These are phyloP conservation scores for Carassius auratus DNA, from an alignment of 2,113 vertebrate genomes.

Conservation along the genomic window DNA sequence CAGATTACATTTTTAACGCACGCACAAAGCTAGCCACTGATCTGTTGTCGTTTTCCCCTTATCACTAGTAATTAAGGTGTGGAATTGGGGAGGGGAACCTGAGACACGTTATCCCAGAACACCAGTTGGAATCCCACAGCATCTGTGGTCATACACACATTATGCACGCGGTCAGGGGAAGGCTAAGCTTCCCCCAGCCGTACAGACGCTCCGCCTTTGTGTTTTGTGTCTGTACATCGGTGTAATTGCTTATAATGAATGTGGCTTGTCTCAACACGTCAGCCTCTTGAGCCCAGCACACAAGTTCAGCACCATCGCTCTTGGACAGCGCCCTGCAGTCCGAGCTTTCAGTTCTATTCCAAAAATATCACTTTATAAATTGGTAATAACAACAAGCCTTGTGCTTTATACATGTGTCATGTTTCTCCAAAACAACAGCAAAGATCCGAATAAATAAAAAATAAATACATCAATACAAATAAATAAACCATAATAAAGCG, in stretches of 20 bases:
- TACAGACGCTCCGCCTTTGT: neutral
- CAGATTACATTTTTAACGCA: neutral
- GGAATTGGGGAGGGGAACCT: neutral
- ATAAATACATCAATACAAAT: neutral
- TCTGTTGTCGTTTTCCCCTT: neutral
- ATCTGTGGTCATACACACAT: neutral
- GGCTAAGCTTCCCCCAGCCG: neutral
- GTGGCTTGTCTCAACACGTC: neutral
- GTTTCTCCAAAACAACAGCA: neutral
- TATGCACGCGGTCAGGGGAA: neutral
- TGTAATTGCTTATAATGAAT: conserved; percentile 8
- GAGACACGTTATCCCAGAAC: neutral
- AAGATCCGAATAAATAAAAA: neutral
- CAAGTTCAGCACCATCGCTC: conserved; percentile 24
- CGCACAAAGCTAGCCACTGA: neutral
- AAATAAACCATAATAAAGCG: neutral
- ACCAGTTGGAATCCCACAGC: neutral
- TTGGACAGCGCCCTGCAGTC: conserved; percentile 10
- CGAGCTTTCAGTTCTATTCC: neutral
- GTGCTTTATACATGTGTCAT: neutral
- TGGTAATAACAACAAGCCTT: neutral
- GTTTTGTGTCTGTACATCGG: neutral
- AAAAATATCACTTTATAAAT: neutral
- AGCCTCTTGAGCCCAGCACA: neutral
- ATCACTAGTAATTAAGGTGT: neutral